A percentile compares a stretch with the other conserved stretches of the same genome.
Evolutionary conservation across 2,797 vertebrate species (phyloP).

Genomic region (Naso thynnoides): DNA sequence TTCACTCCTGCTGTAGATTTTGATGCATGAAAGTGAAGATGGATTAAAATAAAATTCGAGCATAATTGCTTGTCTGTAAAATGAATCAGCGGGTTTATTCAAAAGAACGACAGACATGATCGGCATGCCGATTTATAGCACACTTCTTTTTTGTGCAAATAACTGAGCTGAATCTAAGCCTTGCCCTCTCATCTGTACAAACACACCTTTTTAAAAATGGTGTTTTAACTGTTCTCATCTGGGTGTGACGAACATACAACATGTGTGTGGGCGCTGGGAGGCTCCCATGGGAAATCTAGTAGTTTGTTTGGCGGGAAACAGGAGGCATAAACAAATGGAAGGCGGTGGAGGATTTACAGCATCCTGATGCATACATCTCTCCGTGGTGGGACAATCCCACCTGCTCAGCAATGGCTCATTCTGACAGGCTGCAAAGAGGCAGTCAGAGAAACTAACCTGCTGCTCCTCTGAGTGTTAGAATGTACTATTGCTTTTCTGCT

Average conservation of each 20-base stretch:
- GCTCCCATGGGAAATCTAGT: constrained; percentile 84
- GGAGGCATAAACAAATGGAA: constrained; percentile 81
- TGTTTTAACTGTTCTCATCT: constrained; percentile 79
- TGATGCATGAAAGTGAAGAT: constrained; percentile 62
- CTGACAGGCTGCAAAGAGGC: constrained; percentile 68
- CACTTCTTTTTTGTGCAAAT: constrained; percentile 53
- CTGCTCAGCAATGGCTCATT: constrained; percentile 74
- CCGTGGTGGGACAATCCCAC: constrained; percentile 76
- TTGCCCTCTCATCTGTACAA: constrained; percentile 16
- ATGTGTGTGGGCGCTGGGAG: constrained; percentile 55
- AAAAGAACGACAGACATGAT: constrained; percentile 57
- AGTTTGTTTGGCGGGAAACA: constrained; percentile 84
- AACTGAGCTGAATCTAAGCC: constrained; percentile 65
- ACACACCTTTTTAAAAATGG: constrained; percentile 66
- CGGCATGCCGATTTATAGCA: constrained; percentile 64
- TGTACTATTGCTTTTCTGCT: constrained; percentile 43
- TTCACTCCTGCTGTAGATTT: constrained; percentile 15
- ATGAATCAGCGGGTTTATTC: constrained; percentile 68
- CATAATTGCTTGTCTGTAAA: constrained; percentile 60
- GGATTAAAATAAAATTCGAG: constrained; percentile 67
- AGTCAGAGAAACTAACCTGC: constrained; percentile 63
- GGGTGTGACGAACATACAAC: constrained; percentile 69
- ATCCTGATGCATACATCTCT: constrained; percentile 80
- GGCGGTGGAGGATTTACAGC: constrained; percentile 77
- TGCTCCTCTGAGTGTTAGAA: constrained; percentile 36